Conservation (phyloP, 2,797 vertebrate genomes). For the Chrosomus eos region DNA sequence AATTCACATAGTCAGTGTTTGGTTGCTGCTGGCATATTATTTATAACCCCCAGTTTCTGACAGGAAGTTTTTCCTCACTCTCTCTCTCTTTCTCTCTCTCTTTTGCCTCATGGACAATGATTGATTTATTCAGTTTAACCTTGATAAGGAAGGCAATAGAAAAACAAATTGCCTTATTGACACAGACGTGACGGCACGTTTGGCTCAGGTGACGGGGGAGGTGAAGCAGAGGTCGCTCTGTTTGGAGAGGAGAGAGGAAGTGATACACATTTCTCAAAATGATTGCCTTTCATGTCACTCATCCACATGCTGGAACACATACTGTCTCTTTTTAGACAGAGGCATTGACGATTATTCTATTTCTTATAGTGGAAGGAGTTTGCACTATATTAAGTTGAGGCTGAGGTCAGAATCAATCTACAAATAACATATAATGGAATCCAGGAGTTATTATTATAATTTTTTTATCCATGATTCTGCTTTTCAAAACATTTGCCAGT, state of each 20-base stretch:
- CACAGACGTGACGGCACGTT: slow-evolving; percentile 76
- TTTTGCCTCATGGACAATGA: slow-evolving; percentile 73
- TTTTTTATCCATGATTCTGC: background rate
- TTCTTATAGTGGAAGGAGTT: slow-evolving; percentile 18
- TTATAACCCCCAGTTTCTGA: slow-evolving; percentile 75
- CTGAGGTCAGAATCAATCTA: slow-evolving; percentile 17
- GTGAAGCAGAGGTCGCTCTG: slow-evolving; percentile 73
- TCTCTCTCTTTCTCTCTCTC: slow-evolving; percentile 53
- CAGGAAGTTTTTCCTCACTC: slow-evolving; percentile 63
- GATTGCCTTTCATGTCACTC: slow-evolving; percentile 52
- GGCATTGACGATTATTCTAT: slow-evolving; percentile 22
- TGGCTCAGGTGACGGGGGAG: slow-evolving; percentile 74
- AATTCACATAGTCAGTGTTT: slow-evolving; percentile 73
- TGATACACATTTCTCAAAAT: slow-evolving; percentile 54
- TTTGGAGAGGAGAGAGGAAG: slow-evolving; percentile 55
- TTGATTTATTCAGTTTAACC: slow-evolving; percentile 84
- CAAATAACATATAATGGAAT: slow-evolving; percentile 9
- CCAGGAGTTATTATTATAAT: background rate
- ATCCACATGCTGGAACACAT: slow-evolving; percentile 43
- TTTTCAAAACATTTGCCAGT: slow-evolving; percentile 1
- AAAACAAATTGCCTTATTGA: slow-evolving; percentile 83
- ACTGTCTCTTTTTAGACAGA: slow-evolving; percentile 33
- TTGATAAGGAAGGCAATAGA: slow-evolving; percentile 82
- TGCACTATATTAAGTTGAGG: background rate
- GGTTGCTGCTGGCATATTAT: slow-evolving; percentile 74